phyloP scores from a whole-genome alignment of 2,797 vertebrate species.

The Cheirogaleus major region DNA sequence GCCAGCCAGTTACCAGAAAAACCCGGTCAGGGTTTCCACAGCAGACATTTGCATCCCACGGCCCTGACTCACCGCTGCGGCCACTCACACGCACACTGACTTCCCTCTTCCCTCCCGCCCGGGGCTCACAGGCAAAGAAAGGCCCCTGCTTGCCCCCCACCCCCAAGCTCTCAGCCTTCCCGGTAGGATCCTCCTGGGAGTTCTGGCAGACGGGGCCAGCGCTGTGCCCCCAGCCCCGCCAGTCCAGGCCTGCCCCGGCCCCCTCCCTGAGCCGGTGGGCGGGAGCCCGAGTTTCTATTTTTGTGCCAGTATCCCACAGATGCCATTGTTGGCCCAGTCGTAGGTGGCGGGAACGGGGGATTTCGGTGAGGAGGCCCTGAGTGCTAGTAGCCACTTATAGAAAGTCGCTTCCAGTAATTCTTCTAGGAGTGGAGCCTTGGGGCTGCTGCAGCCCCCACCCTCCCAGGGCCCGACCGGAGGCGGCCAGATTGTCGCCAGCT shows the following conservation, averaged over 20 bases:
- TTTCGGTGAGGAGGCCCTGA: slow-evolving; percentile 69
- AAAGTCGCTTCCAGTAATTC: slow-evolving; percentile 88
- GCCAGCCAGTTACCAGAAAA: slow-evolving; percentile 11
- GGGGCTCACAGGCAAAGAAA: background rate
- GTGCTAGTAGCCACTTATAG: slow-evolving; percentile 86
- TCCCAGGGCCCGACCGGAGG: slow-evolving; percentile 21
- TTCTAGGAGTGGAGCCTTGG: slow-evolving; percentile 81
- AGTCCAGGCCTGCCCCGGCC: background rate
- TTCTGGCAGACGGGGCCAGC: background rate
- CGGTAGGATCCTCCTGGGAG: background rate
- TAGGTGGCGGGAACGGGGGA: slow-evolving; percentile 72
- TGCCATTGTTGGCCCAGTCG: slow-evolving; percentile 82
- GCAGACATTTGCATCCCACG: background rate
- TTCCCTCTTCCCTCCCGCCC: background rate
- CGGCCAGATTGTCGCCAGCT: slow-evolving; percentile 58
- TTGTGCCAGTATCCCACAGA: slow-evolving; percentile 77
- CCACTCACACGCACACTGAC: background rate
- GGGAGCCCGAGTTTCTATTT: slow-evolving; percentile 80
- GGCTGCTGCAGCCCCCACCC: slow-evolving; percentile 70
- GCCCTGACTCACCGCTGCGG: background rate
- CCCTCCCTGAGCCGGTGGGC: slow-evolving; percentile 64
- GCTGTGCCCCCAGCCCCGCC: background rate
- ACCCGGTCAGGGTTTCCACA: slow-evolving; percentile 31
- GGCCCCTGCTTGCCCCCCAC: background rate
- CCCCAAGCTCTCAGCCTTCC: background rate